Evolutionary conservation across 2,888 invertebrate species (phyloP), one percentile per base, ranked within the genome.

Genomic region (Auanema sp.): DNA sequence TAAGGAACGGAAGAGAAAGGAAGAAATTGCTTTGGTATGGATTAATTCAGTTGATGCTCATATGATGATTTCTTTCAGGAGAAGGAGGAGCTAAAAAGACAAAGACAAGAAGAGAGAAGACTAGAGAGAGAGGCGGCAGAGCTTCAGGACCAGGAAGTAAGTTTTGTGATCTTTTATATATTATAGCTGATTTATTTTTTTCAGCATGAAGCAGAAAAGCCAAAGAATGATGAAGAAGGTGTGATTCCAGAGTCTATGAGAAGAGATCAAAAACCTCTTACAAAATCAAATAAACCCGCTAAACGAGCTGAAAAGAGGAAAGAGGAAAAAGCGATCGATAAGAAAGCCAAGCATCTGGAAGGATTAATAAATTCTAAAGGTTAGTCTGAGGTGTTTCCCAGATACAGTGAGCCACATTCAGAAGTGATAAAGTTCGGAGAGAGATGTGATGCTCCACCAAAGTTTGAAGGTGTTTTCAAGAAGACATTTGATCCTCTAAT

Each of bases 351-450:
- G 16, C 6, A 57, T 57, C 24, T 59, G 12, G 67, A 68, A 23
- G 52, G 50, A 24, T 16, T 50, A 33, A 40, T 49, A 21, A 44
- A 56, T 1, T 55, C 57, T 12, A 59, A 61, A n/a, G 59, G 54
- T 44, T 33, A 21, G 55, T 58, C 18, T 8, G 14, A 14, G 14
- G 16, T 44, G 23, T 55, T 24, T 16, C 8, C 10, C 11, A 18
- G 16, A 25, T 47, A n/a, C n/a, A n/a, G n/a, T n/a, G n/a, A n/a
- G n/a, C n/a, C n/a, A 12, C n/a, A 25, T 61, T n/a, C 61, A 79
- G 79, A 80, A 65, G 64, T 75, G 8, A 73, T 80, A 52, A 71
- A 60, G n/a, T 80, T 80, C 59, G 79, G 79, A 2, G 79, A 78
- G 52, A 60, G 78, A 10, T 75, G 74, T 61, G 79, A 80, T 58